Percentiles rank a stretch among this genome's conserved stretches.
Evolutionary conservation across 2,113 vertebrate genomes (phyloP).

Genomic region (Alligator mississippiensis): DNA sequence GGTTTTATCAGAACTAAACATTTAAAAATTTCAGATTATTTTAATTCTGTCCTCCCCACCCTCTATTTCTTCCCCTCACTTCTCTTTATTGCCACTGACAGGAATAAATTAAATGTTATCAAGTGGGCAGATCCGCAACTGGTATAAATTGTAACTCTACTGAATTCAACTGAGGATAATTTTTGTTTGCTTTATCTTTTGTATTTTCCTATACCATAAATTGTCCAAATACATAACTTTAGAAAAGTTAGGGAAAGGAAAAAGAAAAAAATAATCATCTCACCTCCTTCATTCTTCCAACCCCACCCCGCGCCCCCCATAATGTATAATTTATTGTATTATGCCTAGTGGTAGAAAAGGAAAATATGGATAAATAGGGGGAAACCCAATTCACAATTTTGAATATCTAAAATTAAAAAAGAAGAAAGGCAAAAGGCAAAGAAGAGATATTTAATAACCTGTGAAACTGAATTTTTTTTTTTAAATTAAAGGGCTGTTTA

Average conservation of each 20-base stretch:
- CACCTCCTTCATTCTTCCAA: too few species aligned
- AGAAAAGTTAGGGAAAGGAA: too few species aligned
- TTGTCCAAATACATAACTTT: too few species aligned
- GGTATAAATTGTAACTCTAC: neutral
- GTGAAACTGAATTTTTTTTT: neutral
- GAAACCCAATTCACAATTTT: neutral
- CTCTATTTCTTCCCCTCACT: neutral
- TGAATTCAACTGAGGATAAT: neutral
- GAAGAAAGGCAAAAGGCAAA: rapidly evolving
- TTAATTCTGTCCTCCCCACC: neutral
- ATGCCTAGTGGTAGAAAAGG: neutral
- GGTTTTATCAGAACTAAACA: neutral
- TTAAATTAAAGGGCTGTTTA: too few species aligned
- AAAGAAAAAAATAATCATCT: too few species aligned
- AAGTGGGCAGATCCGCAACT: neutral
- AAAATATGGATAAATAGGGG: neutral
- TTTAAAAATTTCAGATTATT: neutral
- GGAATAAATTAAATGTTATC: neutral
- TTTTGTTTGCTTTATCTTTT: neutral
- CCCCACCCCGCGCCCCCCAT: too few species aligned
- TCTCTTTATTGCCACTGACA: neutral
- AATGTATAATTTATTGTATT: neutral
- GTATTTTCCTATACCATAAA: neutral
- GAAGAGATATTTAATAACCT: neutral
- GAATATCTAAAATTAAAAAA: neutral